Conservation (phyloP, 2,113 vertebrate species). For the Geococcyx californianus region DNA sequence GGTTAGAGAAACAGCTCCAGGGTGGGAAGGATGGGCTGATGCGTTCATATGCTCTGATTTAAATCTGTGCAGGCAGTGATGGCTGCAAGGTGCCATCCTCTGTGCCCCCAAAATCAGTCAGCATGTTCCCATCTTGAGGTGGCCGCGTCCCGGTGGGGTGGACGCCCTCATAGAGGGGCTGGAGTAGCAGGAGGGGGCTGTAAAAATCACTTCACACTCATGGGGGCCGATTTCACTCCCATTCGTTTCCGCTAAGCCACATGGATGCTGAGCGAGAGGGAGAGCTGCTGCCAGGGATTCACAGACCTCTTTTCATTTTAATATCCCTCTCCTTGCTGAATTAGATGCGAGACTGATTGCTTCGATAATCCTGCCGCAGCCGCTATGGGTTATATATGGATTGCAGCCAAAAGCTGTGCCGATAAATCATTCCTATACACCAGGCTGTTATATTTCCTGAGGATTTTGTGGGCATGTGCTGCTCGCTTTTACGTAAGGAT, state of each 20-base stretch:
- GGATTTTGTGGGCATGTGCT: slow-evolving; percentile 60
- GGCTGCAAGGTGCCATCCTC: not conserved
- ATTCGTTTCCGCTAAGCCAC: slow-evolving; percentile 13
- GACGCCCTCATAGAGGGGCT: not conserved
- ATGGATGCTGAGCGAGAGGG: not conserved
- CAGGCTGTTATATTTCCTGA: slow-evolving; percentile 38
- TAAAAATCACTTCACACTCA: not conserved
- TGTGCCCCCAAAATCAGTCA: fast-evolving
- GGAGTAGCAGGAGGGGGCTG: not conserved
- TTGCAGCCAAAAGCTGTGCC: slow-evolving; percentile 29
- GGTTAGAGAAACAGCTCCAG: not conserved
- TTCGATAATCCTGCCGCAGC: slow-evolving; percentile 50
- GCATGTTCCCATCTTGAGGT: fast-evolving
- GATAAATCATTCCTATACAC: slow-evolving; percentile 58
- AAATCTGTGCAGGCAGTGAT: not conserved
- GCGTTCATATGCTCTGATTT: fast-evolving
- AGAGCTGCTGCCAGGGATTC: slow-evolving; percentile 37
- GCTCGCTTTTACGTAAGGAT: slow-evolving; percentile 54
- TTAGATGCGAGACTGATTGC: slow-evolving; percentile 54
- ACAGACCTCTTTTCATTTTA: slow-evolving; percentile 48
- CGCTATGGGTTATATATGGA: slow-evolving; percentile 32
- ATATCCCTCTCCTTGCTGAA: slow-evolving; percentile 58
- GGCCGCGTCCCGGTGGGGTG: not conserved
- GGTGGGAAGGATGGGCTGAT: not conserved
- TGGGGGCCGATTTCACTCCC: not conserved